These are phyloP conservation scores for Chelonoidis abingdonii DNA, from an alignment of 2,113 vertebrate species.

Conservation along the genomic window DNA sequence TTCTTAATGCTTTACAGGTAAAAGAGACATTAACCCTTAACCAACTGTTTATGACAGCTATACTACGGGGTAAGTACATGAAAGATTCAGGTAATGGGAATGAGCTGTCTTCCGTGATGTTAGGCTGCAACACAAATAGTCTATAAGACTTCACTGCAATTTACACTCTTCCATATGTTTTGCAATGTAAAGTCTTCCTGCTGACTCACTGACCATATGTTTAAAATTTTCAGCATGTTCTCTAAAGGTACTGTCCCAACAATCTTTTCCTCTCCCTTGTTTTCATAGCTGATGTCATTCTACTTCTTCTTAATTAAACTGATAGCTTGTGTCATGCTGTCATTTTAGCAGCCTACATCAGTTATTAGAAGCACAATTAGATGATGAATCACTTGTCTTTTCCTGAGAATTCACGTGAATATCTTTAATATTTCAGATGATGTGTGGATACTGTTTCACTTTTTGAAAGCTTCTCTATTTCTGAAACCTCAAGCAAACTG, in stretches of 20 bases:
- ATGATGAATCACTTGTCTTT: conserved; percentile 53
- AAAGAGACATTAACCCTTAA: too few species aligned
- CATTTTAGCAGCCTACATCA: background rate
- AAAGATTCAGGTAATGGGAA: background rate
- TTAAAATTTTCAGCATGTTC: background rate
- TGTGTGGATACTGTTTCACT: background rate
- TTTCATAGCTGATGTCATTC: background rate
- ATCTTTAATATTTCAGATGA: background rate
- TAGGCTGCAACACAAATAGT: background rate
- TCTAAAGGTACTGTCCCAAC: background rate
- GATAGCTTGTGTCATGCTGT: background rate
- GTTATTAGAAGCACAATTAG: background rate
- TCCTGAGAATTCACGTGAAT: conserved; percentile 50
- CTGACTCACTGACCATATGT: background rate
- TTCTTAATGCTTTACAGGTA: too few species aligned
- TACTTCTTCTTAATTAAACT: conserved; percentile 36
- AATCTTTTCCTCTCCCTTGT: background rate
- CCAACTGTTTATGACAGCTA: background rate
- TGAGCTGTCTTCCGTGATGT: background rate
- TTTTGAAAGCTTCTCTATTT: background rate
- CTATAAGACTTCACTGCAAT: background rate
- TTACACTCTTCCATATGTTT: background rate
- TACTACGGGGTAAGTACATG: background rate
- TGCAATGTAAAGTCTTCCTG: background rate
- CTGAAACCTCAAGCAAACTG: conserved; percentile 16